Evolutionary conservation across 2,113 vertebrate genomes (phyloP).

Genomic region (human (Homo sapiens)): GRCh38 chr11:17915001-17915500

Average conservation of each 20-base stretch:
- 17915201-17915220: not conserved
- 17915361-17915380: not conserved
- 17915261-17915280: not conserved
- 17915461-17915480: not conserved
- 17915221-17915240: not conserved
- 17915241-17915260: not conserved
- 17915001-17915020: not conserved
- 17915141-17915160: not conserved
- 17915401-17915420: not conserved
- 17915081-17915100: not conserved
- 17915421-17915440: not conserved
- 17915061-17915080: not conserved
- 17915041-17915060: not conserved
- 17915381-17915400: constrained; percentile 39
- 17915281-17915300: not conserved
- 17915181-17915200: not conserved
- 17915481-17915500: not conserved
- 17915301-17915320: not conserved
- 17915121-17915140: not conserved
- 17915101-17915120: not conserved
- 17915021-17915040: not conserved
- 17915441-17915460: not conserved
- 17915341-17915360: not conserved
- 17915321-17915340: not conserved
- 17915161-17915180: not conserved